These are phyloP conservation scores for Muscicapa striata DNA, from an alignment of 2,797 vertebrate genomes.

Conservation along the genomic window DNA sequence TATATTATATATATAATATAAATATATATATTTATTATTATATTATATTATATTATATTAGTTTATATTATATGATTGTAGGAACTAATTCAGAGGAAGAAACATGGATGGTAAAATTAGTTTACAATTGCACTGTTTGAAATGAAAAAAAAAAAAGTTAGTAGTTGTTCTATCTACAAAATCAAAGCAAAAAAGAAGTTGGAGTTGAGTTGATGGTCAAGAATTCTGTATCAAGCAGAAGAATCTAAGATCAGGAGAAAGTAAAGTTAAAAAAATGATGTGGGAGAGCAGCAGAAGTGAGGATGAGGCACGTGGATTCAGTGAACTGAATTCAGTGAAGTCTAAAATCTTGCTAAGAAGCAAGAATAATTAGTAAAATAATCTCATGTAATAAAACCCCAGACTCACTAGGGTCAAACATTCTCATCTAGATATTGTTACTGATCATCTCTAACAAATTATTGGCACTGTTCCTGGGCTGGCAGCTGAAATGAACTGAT, in stretches of 20 bases:
- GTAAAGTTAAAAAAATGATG: neutral
- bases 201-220: neutral
- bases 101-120: neutral
- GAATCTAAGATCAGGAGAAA: neutral
- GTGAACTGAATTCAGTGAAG: neutral
- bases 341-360: neutral
- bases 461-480: neutral
- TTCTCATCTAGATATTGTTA: neutral
- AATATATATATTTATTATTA: too few relatives aligned
- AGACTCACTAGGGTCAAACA: neutral
- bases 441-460: neutral
- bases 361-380: neutral
- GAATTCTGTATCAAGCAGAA: neutral
- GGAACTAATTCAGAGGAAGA: neutral
- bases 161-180: neutral
- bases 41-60: too few relatives aligned
- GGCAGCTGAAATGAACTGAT: too few relatives aligned
- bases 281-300: neutral
- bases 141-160: neutral
- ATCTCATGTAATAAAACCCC: neutral
- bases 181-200: neutral
- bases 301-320: neutral
- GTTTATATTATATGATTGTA: neutral
- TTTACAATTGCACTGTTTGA: neutral
- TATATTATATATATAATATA: too few relatives aligned